Percentiles rank a stretch among this genome's conserved stretches.
phyloP scores from a whole-genome alignment of 2,113 vertebrate genomes.

The Rhinolophus sinicus region DNA sequence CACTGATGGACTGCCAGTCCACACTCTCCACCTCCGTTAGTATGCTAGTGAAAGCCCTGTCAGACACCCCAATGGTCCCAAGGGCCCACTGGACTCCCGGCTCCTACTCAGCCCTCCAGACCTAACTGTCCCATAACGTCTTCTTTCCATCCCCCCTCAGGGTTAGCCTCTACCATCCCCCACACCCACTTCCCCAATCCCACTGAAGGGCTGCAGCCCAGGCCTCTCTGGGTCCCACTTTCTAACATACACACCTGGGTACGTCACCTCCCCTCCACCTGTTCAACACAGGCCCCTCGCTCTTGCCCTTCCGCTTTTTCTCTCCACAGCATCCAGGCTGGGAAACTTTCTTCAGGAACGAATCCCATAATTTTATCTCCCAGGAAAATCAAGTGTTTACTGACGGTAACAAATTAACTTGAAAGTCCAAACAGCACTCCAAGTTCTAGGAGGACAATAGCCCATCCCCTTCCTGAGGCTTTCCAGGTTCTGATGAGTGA shows the following conservation, averaged over 20 bases:
- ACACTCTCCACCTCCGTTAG: neutral
- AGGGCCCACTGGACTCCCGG: accelerated
- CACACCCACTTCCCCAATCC: neutral
- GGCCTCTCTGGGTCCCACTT: neutral
- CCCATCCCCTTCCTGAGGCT: neutral
- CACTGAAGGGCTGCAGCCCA: neutral
- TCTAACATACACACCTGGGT: neutral
- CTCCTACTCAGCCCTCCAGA: neutral
- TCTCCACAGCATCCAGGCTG: neutral
- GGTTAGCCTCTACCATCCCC: neutral
- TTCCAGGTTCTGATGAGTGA: neutral
- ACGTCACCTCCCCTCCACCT: neutral
- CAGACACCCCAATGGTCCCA: neutral
- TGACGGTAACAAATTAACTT: neutral
- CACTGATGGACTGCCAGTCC: too few species aligned
- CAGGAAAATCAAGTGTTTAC: neutral
- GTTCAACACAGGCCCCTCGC: neutral
- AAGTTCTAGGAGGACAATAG: neutral
- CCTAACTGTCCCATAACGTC: neutral
- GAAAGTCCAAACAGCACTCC: neutral
- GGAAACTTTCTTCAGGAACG: neutral
- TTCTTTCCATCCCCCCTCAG: neutral
- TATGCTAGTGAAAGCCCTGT: neutral
- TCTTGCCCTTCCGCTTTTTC: neutral
- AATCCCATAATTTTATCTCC: too few species aligned